Conservation (phyloP, 1,140 invertebrate genomes). For the silkworm (Bombyx mori) region ASM3026992v2 NC_085128.1:3829501-3830000, state of each 20-base stretch:
- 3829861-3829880: constrained; percentile 26
- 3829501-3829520: constrained; percentile 18
- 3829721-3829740: constrained; percentile 24
- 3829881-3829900: constrained; percentile 48
- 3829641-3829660: too few relatives aligned
- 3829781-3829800: constrained; percentile 54
- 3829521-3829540: constrained; percentile 20
- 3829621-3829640: too few relatives aligned
- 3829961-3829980: constrained; percentile 21
- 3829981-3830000: constrained; percentile 9
- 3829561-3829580: too few relatives aligned
- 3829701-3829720: too few relatives aligned
- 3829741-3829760: constrained; percentile 40
- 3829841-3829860: constrained; percentile 24
- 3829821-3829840: constrained; percentile 29
- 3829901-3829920: constrained; percentile 15
- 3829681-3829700: too few relatives aligned
- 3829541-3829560: neutral
- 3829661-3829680: too few relatives aligned
- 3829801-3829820: constrained; percentile 34
- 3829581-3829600: neutral
- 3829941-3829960: constrained; percentile 16
- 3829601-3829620: neutral
- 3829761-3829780: constrained; percentile 67
- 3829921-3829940: constrained; percentile 13